Percentiles rank a stretch among this genome's conserved stretches.
Evolutionary conservation across 2,888 invertebrate species (phyloP).

Genomic region (Orthosia gracilis): DNA sequence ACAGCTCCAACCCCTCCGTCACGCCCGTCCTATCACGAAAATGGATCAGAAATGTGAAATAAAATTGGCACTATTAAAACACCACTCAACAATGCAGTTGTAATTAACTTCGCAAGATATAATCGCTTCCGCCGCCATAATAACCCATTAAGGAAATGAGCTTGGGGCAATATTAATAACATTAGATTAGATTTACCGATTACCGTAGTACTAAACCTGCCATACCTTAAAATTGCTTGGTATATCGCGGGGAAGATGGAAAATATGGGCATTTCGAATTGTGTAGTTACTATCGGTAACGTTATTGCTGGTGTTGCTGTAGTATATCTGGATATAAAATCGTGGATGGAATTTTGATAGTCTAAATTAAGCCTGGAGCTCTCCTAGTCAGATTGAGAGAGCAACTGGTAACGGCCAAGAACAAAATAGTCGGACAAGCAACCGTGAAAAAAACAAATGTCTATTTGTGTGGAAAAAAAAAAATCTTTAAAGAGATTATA

Average conservation of each 20-base stretch:
- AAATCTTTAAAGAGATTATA: no score
- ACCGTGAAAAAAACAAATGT: neutral
- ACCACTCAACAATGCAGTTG: conserved; percentile 50
- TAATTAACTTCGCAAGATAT: conserved; percentile 62
- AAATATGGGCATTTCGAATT: conserved; percentile 41
- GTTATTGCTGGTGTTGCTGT: conserved; percentile 24
- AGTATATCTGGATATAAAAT: conserved; percentile 33
- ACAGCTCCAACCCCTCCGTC: neutral
- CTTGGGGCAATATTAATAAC: conserved; percentile 60
- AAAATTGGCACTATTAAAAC: conserved; percentile 55
- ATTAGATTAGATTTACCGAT: conserved; percentile 62
- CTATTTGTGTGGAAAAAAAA: no score
- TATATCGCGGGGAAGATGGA: conserved; percentile 20
- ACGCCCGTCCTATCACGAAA: conserved; percentile 31
- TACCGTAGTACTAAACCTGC: conserved; percentile 39
- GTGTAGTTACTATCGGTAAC: conserved; percentile 11
- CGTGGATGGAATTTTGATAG: conserved; percentile 3
- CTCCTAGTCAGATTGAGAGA: neutral
- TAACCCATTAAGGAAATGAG: conserved; percentile 63
- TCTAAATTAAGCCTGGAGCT: neutral
- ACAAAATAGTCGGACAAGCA: neutral
- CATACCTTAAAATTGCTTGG: conserved; percentile 47
- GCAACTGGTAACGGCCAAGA: neutral
- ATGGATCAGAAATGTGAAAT: conserved; percentile 40
- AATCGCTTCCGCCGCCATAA: conserved; percentile 49